phyloP scores from a whole-genome alignment of 2,888 invertebrate species.

The Dermolepida albohirtum region DNA sequence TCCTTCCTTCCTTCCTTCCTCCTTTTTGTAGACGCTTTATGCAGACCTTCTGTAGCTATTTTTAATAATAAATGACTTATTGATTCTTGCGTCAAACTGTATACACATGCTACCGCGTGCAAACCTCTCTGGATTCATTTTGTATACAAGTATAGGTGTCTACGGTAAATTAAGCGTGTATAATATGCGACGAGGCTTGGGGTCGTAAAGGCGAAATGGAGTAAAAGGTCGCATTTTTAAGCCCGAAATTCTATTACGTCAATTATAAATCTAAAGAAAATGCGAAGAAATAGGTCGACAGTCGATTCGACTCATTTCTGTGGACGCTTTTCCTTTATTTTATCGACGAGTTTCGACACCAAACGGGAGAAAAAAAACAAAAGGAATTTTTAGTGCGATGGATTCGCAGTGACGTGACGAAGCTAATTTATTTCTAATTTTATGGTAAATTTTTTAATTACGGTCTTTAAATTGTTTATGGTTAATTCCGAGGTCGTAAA shows the following conservation, averaged over 20 bases:
- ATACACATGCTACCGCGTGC: neutral
- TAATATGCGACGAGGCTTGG: neutral
- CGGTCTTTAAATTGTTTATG: too few species aligned
- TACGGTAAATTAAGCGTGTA: constrained; percentile 7
- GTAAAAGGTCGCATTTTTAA: neutral
- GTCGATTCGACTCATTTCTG: too few species aligned
- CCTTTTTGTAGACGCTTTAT: neutral
- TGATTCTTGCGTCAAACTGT: constrained; percentile 16
- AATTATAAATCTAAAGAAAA: constrained; percentile 10
- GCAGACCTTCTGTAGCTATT: constrained; percentile 21
- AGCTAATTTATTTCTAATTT: too few species aligned
- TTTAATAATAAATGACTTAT: constrained; percentile 30
- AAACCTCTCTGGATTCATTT: constrained; percentile 1
- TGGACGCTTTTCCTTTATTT: too few species aligned
- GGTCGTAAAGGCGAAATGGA: neutral
- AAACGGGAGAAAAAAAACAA: too few species aligned
- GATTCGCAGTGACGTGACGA: too few species aligned
- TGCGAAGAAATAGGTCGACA: constrained; percentile 17
- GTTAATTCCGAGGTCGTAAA: too few species aligned
- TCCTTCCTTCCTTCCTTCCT: constrained; percentile 31
- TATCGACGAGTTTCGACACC: too few species aligned
- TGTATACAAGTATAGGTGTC: constrained; percentile 11
- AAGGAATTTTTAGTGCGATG: too few species aligned
- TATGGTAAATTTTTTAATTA: too few species aligned
- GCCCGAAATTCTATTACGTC: constrained; percentile 24